Evolutionary conservation across 2,113 vertebrate genomes (phyloP).

Genomic region (Labeo catla): DNA sequence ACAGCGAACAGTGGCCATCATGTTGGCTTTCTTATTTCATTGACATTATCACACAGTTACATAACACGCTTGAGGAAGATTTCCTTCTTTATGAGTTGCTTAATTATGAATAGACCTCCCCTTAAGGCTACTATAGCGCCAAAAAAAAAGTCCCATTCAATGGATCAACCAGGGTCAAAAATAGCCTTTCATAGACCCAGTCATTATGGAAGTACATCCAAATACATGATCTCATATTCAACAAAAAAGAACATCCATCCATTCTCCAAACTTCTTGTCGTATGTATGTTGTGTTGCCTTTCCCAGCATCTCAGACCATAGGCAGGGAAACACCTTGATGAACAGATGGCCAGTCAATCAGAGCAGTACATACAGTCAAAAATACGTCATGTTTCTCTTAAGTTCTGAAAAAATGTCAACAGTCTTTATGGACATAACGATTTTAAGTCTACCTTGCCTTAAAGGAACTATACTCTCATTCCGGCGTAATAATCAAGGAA

Average conservation of each 20-base stretch:
- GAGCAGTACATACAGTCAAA: neutral
- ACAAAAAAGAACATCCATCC: neutral
- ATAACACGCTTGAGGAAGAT: constrained; percentile 60
- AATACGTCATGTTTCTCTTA: neutral
- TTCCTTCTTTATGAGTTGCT: constrained; percentile 63
- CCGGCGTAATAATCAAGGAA: too few species aligned
- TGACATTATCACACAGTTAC: constrained; percentile 74
- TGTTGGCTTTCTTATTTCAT: constrained; percentile 55
- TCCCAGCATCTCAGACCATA: neutral
- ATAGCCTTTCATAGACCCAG: neutral
- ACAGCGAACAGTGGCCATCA: neutral
- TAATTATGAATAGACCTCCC: constrained; percentile 63
- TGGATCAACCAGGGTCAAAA: constrained; percentile 1
- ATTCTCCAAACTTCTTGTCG: neutral
- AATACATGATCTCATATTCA: neutral
- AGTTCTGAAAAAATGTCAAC: neutral
- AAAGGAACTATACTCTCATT: too few species aligned
- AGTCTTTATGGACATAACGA: neutral
- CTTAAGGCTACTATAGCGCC: constrained; percentile 65
- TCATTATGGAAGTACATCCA: neutral
- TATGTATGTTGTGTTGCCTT: neutral
- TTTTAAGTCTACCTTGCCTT: neutral
- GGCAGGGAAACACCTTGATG: neutral
- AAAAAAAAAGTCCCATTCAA: constrained; percentile 60
- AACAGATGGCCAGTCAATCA: neutral